phyloP scores from a whole-genome alignment of 2,888 invertebrate species.

The Pogonocherus hispidulus region DNA sequence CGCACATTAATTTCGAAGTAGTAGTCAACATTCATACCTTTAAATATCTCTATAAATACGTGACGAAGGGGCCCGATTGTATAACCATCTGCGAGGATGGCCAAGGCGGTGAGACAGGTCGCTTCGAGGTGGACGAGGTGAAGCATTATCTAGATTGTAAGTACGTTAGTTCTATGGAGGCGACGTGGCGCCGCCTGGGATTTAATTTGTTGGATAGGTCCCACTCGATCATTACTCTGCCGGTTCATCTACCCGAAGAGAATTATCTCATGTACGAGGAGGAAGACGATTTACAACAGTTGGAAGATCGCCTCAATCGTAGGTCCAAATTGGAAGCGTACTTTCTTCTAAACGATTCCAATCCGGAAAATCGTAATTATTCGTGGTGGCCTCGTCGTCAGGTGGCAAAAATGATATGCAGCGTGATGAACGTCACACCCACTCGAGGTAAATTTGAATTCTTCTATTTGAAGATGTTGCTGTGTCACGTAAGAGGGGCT shows the following conservation, averaged over 20 bases:
- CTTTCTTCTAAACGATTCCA: no score
- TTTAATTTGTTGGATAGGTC: constrained; percentile 51
- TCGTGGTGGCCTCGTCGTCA: no score
- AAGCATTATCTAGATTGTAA: constrained; percentile 54
- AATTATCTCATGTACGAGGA: background rate
- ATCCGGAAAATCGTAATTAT: no score
- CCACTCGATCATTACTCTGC: constrained; percentile 58
- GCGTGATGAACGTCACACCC: background rate
- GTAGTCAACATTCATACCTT: constrained; percentile 36
- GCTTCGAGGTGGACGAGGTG: background rate
- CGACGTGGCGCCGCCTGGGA: constrained; percentile 59
- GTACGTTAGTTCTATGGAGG: constrained; percentile 61
- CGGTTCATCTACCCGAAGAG: constrained; percentile 28
- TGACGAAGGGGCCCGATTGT: constrained; percentile 35
- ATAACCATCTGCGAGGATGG: no score
- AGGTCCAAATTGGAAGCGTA: background rate
- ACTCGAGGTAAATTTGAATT: background rate
- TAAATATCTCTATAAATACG: constrained; percentile 48
- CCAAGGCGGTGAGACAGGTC: background rate
- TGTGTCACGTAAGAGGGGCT: background rate
- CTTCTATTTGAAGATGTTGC: background rate
- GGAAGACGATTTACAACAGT: background rate
- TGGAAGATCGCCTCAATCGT: background rate
- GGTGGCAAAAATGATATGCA: no score
- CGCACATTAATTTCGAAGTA: constrained; percentile 49